Evolutionary conservation across 2,797 vertebrate genomes (phyloP), one percentile per base, ranked within the genome.

Genomic region (Lerista edwardsae): DNA sequence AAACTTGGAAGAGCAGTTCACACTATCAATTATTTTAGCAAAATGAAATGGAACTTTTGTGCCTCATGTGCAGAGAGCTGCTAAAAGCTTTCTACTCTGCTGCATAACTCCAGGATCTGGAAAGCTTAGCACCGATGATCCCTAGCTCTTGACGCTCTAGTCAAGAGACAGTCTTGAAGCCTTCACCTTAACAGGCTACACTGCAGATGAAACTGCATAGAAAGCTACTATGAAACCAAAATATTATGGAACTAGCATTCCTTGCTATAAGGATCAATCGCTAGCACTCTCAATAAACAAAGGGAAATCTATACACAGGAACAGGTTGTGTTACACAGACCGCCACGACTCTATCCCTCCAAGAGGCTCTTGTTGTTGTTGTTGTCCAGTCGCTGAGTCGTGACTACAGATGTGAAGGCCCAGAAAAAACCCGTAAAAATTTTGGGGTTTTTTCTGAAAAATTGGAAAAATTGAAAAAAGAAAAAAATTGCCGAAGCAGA

Each of bases 81-180:
- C 91, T 80, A 39, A 82, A 81, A 75, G 51, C 55, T 64, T 77
- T n/a, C 11, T 36, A 57, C 0, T 6, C 90, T 82, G 59, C 72
- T 71, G 86, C 31, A 59, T 1, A 36, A 31, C 21, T 25, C 23
- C 12, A 55, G 41, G 9, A 75, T n/a, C 62, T 2, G 4, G 39
- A 75, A 77, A 47, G 5, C 68, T 82, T 68, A 23, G 79, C 75
- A 69, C 80, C 59, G 11, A 44, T 85, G 78, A 82, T 83, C 78
- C 87, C 39, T 83, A 89, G 39, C 88, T 82, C 80, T 15, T 84
- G 86, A 85, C 19, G 51, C 14, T 51, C 57, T 79, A 86, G 84
- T 25, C 44, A 61, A 73, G 71, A 77, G 36, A 25, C 73, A 51
- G 41, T 59, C 64, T 59, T 21, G 0, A 91, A 64, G 39, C 10